Percentiles rank a stretch among this genome's conserved stretches.
Evolutionary conservation across 2,113 vertebrate genomes (phyloP).

Genomic region (Merops nubicus): DNA sequence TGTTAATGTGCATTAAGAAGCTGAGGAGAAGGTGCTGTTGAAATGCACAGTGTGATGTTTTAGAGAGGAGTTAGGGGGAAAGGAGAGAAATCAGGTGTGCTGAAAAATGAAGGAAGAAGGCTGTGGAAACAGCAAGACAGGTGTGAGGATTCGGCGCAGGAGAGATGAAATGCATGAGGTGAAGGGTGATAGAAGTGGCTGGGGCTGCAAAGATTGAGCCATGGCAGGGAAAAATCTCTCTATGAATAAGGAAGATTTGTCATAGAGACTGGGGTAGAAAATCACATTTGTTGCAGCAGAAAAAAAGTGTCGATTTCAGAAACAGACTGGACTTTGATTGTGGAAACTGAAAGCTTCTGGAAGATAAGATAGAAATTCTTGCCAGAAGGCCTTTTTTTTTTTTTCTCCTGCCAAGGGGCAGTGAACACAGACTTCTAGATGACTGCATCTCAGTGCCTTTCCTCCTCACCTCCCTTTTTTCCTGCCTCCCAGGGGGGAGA

Average conservation of each 20-base stretch:
- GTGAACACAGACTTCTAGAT: not conserved
- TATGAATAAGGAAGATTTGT: not conserved
- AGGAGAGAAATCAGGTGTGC: not conserved
- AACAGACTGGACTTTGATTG: not conserved
- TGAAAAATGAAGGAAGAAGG: not conserved
- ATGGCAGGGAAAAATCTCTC: fast-evolving
- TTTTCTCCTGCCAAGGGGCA: fast-evolving
- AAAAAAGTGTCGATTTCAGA: not conserved
- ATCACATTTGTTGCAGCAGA: not conserved
- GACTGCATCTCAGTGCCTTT: not conserved
- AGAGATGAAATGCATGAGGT: not conserved
- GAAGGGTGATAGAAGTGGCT: no score
- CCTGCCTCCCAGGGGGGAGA: not conserved
- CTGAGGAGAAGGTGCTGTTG: not conserved
- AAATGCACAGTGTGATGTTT: not conserved
- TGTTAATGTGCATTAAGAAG: no score
- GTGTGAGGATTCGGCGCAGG: not conserved
- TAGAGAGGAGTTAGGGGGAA: not conserved
- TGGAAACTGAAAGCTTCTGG: not conserved
- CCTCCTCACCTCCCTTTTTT: not conserved
- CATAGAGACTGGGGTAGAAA: not conserved
- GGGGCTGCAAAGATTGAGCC: not conserved
- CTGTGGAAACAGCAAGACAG: not conserved
- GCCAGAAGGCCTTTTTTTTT: not conserved
- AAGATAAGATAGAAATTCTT: not conserved